Percentiles rank a stretch among this genome's conserved stretches.
Evolutionary conservation across 2,113 vertebrate genomes (phyloP).

Genomic region (Apodemus sylvaticus): DNA sequence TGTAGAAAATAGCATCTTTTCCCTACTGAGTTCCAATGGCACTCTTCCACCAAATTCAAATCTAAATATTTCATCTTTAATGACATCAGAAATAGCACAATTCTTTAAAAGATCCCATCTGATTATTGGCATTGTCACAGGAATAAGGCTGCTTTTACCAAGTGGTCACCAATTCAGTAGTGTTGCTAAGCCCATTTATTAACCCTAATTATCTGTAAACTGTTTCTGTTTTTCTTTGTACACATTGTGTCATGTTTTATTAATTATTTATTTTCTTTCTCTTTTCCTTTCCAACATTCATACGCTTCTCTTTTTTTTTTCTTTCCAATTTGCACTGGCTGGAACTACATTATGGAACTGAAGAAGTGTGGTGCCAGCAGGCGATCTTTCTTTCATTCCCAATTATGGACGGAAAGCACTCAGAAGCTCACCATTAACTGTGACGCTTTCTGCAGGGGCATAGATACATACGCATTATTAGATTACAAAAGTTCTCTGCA

Average conservation of each 20-base stretch:
- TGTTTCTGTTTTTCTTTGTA: background rate
- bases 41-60: background rate
- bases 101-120: background rate
- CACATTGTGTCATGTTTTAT: background rate
- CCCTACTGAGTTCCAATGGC: background rate
- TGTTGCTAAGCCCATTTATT: background rate
- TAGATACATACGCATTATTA: background rate
- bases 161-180: background rate
- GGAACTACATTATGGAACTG: background rate
- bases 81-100: background rate
- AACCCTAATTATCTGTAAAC: background rate
- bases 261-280: background rate
- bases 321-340: background rate
- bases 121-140: background rate
- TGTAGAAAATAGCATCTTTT: background rate
- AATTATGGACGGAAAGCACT: background rate
- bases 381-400: background rate
- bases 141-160: background rate
- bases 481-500: background rate
- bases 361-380: background rate
- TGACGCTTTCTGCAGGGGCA: background rate
- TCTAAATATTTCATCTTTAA: slow-evolving; percentile 1
- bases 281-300: background rate
- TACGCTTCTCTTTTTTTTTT: background rate
- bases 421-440: background rate